phyloP scores from a whole-genome alignment of 1,140 invertebrate species.

The Subanguina moxae region DNA sequence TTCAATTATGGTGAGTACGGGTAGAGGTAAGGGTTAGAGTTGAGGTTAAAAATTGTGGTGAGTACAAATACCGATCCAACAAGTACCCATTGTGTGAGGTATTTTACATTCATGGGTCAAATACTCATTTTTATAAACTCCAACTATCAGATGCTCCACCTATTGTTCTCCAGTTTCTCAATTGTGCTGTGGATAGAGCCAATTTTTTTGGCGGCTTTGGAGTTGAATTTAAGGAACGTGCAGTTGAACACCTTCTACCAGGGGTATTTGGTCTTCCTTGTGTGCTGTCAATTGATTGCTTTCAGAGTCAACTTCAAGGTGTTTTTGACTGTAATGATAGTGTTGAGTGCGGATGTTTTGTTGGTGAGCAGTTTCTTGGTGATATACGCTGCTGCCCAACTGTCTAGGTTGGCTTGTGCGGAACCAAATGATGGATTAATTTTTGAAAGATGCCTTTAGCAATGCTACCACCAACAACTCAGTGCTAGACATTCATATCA shows the following conservation, averaged over 20 bases:
- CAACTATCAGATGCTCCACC: background rate
- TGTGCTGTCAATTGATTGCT: background rate
- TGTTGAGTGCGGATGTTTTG: background rate
- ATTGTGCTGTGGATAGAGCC: slow-evolving; percentile 20
- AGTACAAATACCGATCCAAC: no score
- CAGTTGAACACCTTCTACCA: slow-evolving; percentile 17
- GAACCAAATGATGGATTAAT: no score
- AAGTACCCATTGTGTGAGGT: no score
- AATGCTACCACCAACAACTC: background rate
- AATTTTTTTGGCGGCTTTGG: slow-evolving; percentile 7
- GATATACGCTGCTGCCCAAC: background rate
- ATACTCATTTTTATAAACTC: no score
- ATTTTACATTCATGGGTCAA: no score
- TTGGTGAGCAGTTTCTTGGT: slow-evolving; percentile 5
- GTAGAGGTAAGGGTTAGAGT: no score
- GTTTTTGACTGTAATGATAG: background rate
- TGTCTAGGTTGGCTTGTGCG: no score
- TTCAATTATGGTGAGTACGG: no score
- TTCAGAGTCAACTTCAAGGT: background rate
- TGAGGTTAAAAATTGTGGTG: no score
- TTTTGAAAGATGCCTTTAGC: background rate
- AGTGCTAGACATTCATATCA: slow-evolving; percentile 4
- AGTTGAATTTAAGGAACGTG: slow-evolving; percentile 17
- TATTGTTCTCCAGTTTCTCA: slow-evolving; percentile 5
- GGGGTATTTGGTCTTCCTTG: slow-evolving; percentile 7